Conservation (phyloP, 2,888 invertebrate species). For the Rhopalosiphum nymphaeae region DNA sequence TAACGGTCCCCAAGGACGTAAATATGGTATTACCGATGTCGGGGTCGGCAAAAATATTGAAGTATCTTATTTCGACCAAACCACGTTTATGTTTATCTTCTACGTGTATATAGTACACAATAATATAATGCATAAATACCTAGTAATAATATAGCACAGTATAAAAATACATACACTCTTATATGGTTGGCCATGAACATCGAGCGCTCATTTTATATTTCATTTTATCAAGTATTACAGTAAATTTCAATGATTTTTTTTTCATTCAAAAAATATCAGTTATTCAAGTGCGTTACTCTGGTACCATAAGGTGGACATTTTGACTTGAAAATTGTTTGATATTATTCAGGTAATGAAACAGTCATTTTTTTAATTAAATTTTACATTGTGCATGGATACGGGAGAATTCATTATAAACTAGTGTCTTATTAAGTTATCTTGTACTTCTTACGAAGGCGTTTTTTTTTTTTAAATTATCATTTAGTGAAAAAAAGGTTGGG, state of each 20-base stretch:
- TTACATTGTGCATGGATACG: no score
- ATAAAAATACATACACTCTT: neutral
- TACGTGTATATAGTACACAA: neutral
- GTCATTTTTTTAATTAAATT: no score
- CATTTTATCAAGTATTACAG: neutral
- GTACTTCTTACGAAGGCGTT: no score
- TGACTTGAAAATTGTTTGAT: no score
- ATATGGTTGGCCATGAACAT: neutral
- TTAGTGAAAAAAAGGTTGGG: no score
- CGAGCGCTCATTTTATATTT: neutral
- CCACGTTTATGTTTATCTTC: neutral
- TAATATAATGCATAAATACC: neutral
- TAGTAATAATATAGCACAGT: neutral
- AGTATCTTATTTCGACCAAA: neutral
- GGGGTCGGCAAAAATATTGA: neutral
- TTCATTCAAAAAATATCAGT: neutral
- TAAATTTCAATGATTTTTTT: neutral
- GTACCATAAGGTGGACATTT: no score
- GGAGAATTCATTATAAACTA: no score
- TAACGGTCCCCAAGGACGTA: neutral
- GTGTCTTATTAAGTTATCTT: no score
- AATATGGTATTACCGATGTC: slow-evolving; percentile 4
- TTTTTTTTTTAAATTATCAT: no score
- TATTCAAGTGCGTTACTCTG: neutral
- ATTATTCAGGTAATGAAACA: no score